These are phyloP conservation scores for Elgaria multicarinata DNA, from an alignment of 2,113 vertebrate genomes.

Conservation along the genomic window DNA sequence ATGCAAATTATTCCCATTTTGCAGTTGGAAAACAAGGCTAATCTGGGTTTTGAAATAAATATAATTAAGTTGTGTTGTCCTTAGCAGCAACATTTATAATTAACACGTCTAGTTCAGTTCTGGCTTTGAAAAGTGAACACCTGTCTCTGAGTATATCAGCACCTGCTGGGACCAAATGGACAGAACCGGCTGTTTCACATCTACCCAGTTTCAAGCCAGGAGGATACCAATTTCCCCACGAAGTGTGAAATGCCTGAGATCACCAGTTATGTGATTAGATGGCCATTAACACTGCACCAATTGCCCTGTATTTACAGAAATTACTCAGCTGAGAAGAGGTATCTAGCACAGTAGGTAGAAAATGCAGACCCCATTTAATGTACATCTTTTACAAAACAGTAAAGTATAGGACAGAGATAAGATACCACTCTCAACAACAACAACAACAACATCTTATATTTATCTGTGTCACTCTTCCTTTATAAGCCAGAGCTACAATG, in stretches of 20 bases:
- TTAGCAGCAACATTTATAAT: slow-evolving; percentile 8
- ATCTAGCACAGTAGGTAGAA: slow-evolving; percentile 30
- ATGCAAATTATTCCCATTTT: neutral
- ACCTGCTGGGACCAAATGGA: slow-evolving; percentile 15
- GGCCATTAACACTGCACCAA: neutral
- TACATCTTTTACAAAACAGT: neutral
- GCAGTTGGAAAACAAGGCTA: neutral
- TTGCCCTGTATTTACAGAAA: slow-evolving; percentile 2
- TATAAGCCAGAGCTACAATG: neutral
- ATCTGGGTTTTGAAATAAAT: neutral
- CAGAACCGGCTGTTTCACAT: neutral
- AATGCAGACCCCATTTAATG: slow-evolving; percentile 9
- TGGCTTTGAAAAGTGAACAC: slow-evolving; percentile 17
- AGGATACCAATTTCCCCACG: neutral
- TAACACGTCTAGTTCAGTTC: slow-evolving; percentile 10
- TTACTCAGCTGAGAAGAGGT: slow-evolving; percentile 10
- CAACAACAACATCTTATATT: neutral
- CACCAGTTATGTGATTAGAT: neutral
- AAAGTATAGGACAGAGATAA: fast-evolving
- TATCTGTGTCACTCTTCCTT: neutral
- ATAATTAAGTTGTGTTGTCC: neutral
- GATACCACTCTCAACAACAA: slow-evolving; percentile 28
- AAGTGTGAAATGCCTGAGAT: neutral
- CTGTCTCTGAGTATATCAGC: neutral
- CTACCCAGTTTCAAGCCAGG: slow-evolving; percentile 1